Base-by-base conservation (phyloP, 2,113 vertebrate species). In the Tringa solitaria region DNA sequence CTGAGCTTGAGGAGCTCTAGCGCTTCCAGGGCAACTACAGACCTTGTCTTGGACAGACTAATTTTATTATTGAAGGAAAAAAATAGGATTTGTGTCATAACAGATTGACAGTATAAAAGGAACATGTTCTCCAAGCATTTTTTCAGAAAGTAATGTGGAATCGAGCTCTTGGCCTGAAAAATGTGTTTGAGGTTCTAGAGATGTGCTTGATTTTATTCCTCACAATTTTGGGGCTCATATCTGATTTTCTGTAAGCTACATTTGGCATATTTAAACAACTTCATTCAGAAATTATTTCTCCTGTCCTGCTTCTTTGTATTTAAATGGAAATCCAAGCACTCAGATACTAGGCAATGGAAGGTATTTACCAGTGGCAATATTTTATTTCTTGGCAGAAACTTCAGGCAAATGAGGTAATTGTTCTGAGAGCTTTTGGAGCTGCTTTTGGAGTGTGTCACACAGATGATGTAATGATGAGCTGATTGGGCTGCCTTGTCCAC, bases 391-490 rank as follows among this genome's bases (percentile, higher is more conserved):
- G 93, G 93, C 92, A 96, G 86, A 92, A 90, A 75, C 61, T 77
- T 61, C 35, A 79, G 76, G 53, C 46, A 87, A 78, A 92, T 86
- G 56, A 95, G 22, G 35, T 93, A 79, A 87, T 78, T 80, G 45
- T 83, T 95, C 45, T 90, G 69, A 75, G 84, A 65, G 46, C 57
- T 95, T 96, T 69, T 92, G 84, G 89, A 96, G 56, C 67, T 84
- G 59, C 82, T 96, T 92, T 96, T 95, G 64, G 54, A 94, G 23
- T 87, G 37, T 96, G 64, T 96, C 84, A 78, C 73, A 33, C 3
- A 85, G 65, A 22, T 89, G 73, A 87, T 91, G 61, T 84, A 92
- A 93, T 95, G 88, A 91, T 96, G 95, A 94, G 82, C n/a, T 97
- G 82, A 93, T 75, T 87, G 60, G 67, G 50, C 92, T 96, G 17